phyloP scores from a whole-genome alignment of 64 coral and sea anemone genomes.

The Trachythela sp. region DNA sequence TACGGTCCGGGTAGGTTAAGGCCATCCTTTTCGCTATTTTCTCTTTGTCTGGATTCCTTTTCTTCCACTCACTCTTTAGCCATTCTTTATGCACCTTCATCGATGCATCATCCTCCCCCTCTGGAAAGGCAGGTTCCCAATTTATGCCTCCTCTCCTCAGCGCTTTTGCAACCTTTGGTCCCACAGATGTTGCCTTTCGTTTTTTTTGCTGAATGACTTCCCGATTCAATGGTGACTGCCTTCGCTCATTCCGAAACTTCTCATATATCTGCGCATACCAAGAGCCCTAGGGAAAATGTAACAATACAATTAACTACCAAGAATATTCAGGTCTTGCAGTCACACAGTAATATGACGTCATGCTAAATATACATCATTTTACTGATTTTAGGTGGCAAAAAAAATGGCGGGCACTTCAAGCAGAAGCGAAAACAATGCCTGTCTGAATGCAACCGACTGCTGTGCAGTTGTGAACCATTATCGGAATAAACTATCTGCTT shows the following conservation, averaged over 20 bases:
- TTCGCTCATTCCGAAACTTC: conserved; percentile 52
- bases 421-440: no score
- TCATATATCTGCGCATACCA: conserved; percentile 36
- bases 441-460: no score
- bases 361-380: no score
- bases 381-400: no score
- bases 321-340: no score
- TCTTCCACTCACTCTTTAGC: conserved; percentile 39
- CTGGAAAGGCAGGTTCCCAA: conserved; percentile 51
- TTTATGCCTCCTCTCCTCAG: conserved; percentile 38
- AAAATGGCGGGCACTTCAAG: no score
- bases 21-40: conserved; percentile 44
- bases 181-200: neutral
- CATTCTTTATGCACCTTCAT: conserved; percentile 44
- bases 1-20: conserved; percentile 44
- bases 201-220: conserved; percentile 27
- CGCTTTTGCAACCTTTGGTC: neutral
- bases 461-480: no score
- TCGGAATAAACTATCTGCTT: no score
- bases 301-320: neutral
- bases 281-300: neutral
- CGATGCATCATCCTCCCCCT: conserved; percentile 55
- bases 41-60: conserved; percentile 3
- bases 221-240: conserved; percentile 1
- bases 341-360: no score